phyloP scores from a whole-genome alignment of 2,888 invertebrate species.

The Lithodes maja region DNA sequence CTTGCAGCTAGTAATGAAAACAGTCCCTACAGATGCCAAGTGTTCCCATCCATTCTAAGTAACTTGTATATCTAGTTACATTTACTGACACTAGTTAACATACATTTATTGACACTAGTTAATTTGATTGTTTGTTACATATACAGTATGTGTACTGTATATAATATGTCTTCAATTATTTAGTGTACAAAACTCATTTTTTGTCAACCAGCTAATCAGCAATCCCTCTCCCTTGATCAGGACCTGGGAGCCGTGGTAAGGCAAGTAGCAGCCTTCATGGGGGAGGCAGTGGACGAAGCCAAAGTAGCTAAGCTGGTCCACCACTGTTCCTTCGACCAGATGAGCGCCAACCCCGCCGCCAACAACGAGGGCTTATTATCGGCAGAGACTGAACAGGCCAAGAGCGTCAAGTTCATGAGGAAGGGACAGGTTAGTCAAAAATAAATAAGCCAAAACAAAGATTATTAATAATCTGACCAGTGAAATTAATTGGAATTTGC shows the following conservation, averaged over 20 bases:
- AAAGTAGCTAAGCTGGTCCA: conserved; percentile 75
- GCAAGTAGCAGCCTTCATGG: conserved; percentile 29
- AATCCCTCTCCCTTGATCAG: neutral
- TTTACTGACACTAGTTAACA: too few relatives aligned
- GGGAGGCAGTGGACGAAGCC: conserved; percentile 19
- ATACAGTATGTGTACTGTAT: too few relatives aligned
- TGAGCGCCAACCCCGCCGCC: conserved; percentile 87
- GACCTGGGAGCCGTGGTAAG: conserved; percentile 5
- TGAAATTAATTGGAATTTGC: neutral
- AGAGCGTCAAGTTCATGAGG: conserved; percentile 65
- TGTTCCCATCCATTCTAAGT: too few relatives aligned
- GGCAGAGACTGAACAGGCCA: neutral
- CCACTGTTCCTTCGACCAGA: conserved; percentile 86
- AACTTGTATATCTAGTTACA: too few relatives aligned
- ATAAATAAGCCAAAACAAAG: neutral
- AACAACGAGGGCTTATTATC: conserved; percentile 76
- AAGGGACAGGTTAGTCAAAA: conserved; percentile 54
- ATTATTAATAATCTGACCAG: neutral
- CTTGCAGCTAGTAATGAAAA: too few relatives aligned
- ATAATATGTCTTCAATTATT: too few relatives aligned
- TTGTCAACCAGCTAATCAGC: too few relatives aligned
- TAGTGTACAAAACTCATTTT: too few relatives aligned
- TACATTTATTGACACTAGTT: too few relatives aligned
- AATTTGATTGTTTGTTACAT: too few relatives aligned
- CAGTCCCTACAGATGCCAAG: too few relatives aligned